phyloP scores from a whole-genome alignment of 2,888 invertebrate genomes.

The Ditylenchus weischeri region DNA sequence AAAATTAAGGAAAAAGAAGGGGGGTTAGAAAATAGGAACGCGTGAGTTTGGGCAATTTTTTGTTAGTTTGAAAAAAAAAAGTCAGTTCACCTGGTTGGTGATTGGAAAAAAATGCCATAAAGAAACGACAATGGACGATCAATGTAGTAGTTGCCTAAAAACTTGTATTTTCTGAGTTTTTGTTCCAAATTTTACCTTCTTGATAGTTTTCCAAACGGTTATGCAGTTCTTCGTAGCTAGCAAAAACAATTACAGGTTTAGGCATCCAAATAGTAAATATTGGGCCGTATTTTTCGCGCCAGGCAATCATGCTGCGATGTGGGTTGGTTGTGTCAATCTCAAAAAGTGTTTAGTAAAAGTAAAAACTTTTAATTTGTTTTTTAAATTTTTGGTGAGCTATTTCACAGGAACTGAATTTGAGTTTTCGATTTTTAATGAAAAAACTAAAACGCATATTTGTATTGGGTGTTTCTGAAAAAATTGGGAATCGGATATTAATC shows the following conservation, averaged over 20 bases:
- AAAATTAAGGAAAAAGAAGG: too few species aligned
- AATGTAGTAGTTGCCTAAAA: conserved; percentile 32
- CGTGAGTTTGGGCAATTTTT: too few species aligned
- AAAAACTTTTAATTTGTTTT: too few species aligned
- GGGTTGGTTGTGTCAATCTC: conserved; percentile 35
- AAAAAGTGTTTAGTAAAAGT: not conserved
- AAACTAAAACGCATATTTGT: too few species aligned
- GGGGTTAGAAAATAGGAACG: too few species aligned
- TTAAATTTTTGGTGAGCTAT: too few species aligned
- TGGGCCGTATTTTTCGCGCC: conserved; percentile 40
- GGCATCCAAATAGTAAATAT: conserved; percentile 51
- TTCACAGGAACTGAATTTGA: too few species aligned
- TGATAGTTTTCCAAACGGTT: not conserved
- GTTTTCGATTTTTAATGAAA: too few species aligned
- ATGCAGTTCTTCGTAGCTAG: conserved; percentile 28
- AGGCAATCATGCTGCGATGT: conserved; percentile 30
- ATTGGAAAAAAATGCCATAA: conserved; percentile 45
- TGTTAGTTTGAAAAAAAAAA: not conserved
- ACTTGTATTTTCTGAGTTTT: not conserved
- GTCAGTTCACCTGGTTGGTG: conserved; percentile 28
- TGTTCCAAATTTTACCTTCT: not conserved
- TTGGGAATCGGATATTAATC: too few species aligned
- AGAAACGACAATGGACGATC: conserved; percentile 45
- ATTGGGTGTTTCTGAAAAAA: too few species aligned
- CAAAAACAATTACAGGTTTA: conserved; percentile 37